Conservation (phyloP, 2,113 vertebrate genomes). For the Macquaria australasica region DNA sequence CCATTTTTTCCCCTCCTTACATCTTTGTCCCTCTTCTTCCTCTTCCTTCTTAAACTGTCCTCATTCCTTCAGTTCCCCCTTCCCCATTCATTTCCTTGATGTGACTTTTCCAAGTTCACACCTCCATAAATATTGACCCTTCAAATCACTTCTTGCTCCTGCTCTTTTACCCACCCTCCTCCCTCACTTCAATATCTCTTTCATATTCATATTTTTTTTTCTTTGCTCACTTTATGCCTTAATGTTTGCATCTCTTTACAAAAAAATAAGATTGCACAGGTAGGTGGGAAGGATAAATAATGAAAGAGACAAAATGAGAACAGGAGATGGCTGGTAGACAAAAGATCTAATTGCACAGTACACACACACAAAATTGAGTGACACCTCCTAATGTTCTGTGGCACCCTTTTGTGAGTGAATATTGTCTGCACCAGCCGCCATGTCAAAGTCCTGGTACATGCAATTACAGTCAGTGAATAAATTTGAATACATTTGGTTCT, state of each 20-base stretch:
- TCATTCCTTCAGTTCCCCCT: neutral
- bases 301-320: conserved; percentile 9
- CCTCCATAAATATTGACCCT: conserved; percentile 22
- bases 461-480: conserved; percentile 55
- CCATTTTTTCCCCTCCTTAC: neutral
- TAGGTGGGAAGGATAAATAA: neutral
- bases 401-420: conserved; percentile 21
- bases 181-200: neutral
- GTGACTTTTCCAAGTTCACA: neutral
- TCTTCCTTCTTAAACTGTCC: neutral
- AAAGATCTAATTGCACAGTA: neutral
- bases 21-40: neutral
- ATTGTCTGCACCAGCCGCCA: conserved; percentile 35
- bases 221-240: neutral
- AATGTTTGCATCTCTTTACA: neutral
- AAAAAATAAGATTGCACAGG: conserved; percentile 1
- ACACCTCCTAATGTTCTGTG: conserved; percentile 35
- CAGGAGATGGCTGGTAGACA: neutral
- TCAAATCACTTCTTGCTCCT: neutral
- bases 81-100: neutral
- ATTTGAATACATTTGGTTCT: conserved; percentile 54
- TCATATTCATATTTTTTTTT: conserved; percentile 2
- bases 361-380: neutral
- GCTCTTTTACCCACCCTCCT: neutral
- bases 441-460: conserved; percentile 42